Evolutionary conservation across 2,113 vertebrate species (phyloP).

Genomic region (Calyptommatus sinebrachiatus): DNA sequence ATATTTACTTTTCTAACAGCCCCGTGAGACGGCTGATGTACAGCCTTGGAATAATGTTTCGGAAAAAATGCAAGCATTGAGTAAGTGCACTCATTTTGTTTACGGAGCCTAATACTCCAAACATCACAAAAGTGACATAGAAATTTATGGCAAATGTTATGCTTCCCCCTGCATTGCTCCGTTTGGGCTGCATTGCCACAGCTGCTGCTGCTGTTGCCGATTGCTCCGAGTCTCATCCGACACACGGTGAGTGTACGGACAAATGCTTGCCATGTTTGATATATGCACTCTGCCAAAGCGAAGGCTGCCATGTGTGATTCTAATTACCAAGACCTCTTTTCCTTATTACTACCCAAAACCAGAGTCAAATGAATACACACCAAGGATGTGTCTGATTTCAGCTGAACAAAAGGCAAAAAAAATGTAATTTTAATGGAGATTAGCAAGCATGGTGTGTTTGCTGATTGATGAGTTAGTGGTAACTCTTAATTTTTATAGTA

Average conservation of each 20-base stretch:
- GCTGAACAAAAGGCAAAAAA: neutral
- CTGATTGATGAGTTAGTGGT: too few relatives aligned
- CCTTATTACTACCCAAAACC: too few relatives aligned
- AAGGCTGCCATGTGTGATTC: neutral
- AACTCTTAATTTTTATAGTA: too few relatives aligned
- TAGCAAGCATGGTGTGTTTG: too few relatives aligned
- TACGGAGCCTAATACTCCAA: neutral
- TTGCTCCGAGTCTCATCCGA: too few relatives aligned
- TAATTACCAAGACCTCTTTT: neutral
- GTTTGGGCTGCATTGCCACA: too few relatives aligned
- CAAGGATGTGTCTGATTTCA: neutral
- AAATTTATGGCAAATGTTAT: neutral
- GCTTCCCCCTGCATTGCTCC: too few relatives aligned
- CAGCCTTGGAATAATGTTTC: neutral
- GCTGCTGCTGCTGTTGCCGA: too few relatives aligned
- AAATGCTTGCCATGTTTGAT: too few relatives aligned
- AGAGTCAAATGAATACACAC: neutral
- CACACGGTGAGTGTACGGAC: too few relatives aligned
- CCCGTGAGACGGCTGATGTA: neutral
- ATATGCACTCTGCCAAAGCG: too few relatives aligned
- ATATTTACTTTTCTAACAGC: neutral
- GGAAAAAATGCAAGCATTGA: neutral
- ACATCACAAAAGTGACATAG: neutral
- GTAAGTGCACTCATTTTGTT: neutral
- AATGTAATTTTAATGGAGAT: neutral